Evolutionary conservation across 2,888 invertebrate genomes (phyloP).

Genomic region (Bimastos eiseni): DNA sequence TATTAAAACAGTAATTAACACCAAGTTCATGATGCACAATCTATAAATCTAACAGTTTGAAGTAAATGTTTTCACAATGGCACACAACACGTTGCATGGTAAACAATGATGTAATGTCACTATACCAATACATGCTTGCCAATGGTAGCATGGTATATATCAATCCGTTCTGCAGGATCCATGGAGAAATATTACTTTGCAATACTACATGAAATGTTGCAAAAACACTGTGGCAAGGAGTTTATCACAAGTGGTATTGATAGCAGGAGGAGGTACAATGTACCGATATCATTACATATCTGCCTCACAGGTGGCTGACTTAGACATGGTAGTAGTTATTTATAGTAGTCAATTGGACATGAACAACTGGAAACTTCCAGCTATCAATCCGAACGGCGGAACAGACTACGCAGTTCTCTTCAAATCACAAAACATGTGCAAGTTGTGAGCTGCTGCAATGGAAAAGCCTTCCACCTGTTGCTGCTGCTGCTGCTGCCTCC

Average conservation of each 20-base stretch:
- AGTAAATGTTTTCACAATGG: background rate
- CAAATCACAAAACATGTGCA: background rate
- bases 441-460: background rate
- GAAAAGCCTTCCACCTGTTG: constrained; percentile 13
- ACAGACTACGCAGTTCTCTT: background rate
- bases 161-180: background rate
- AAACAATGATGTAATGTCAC: background rate
- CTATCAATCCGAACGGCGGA: background rate
- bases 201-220: background rate
- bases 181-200: background rate
- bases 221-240: background rate
- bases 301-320: background rate
- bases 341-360: constrained; percentile 5
- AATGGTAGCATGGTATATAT: background rate
- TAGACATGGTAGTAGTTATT: constrained; percentile 1
- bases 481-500: background rate
- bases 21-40: background rate
- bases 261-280: background rate
- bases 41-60: background rate
- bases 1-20: background rate
- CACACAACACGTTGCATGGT: background rate
- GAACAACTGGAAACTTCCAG: background rate
- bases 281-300: background rate
- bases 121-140: background rate
- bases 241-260: background rate